Base-by-base conservation (phyloP, 2,888 invertebrate species). In the Chrysina gloriosa region DNA sequence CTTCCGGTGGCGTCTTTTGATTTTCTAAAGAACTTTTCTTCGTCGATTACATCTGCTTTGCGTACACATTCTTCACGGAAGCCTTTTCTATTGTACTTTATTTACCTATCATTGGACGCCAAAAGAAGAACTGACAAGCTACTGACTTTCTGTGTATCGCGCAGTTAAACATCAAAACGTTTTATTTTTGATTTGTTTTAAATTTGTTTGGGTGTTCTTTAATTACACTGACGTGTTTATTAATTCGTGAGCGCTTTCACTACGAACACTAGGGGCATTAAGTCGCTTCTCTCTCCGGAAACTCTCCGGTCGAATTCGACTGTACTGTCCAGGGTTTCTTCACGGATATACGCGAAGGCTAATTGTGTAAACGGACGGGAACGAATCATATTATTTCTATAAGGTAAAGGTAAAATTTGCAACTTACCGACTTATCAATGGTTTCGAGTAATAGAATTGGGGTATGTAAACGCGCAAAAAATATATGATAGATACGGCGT, bases 171-270 rank as follows among this genome's bases (percentile, higher is more conserved):
- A 50, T 50, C 27, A 50, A 16, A 50, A 27, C 50, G 50, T 50
- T 50, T 50, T 50, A 50, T 50, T 50, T 50, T 50, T 50, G 29
- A 50, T 50, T 50, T 50, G 27, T 27, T 29, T 50, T 50, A 50
- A 11, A 50, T 50, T 50, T 27, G 50, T 50, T 50, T 50, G 50
- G 50, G 50, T 50, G 50, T 50, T 50, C 50, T 50, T 50, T 50
- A 50, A 50, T 50, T 50, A 50, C 50, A 50, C 29, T 50, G 50
- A 50, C 50, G 50, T 50, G 50, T 50, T 50, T 50, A 50, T 50
- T 27, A 50, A 50, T 50, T 50, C 50, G 29, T 50, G 50, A 29
- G 50, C 6, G 50, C 11, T 50, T 50, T 27, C 27, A 14, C 27
- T 50, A 16, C n/a, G 29, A 16, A 16, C 50, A 29, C 14, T 23